Evolutionary conservation across 2,888 invertebrate genomes (phyloP).

Genomic region (Agapostemon virescens): DNA sequence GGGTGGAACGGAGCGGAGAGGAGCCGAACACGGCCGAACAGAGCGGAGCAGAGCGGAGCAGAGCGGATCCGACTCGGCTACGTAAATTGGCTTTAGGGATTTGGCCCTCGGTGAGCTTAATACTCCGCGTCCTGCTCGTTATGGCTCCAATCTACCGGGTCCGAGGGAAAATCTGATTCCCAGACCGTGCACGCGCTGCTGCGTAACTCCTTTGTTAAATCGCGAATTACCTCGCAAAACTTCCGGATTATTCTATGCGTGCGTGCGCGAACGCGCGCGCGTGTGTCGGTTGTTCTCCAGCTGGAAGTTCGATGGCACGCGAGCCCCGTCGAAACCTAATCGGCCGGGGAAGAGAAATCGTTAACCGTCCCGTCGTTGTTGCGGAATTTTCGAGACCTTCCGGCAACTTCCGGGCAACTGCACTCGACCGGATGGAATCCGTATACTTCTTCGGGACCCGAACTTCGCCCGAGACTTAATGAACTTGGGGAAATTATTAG

Average conservation of each 20-base stretch:
- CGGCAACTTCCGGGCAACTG: neutral
- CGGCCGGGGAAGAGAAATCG: neutral
- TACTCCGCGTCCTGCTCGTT: slow-evolving; percentile 67
- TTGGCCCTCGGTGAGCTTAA: slow-evolving; percentile 71
- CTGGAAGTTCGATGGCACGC: neutral
- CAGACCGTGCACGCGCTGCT: neutral
- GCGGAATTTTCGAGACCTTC: neutral
- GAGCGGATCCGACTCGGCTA: slow-evolving; percentile 68
- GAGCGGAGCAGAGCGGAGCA: neutral
- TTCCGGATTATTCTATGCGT: slow-evolving; percentile 24
- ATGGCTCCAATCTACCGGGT: slow-evolving; percentile 50
- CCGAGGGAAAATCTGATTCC: slow-evolving; percentile 41
- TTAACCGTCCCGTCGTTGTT: neutral
- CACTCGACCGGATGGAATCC: neutral
- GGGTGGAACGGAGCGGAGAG: neutral
- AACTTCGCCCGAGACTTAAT: neutral
- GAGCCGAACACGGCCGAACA: neutral
- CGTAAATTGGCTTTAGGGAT: slow-evolving; percentile 80
- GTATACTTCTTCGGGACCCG: neutral
- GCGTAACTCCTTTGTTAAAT: slow-evolving; percentile 45
- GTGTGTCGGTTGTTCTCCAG: neutral
- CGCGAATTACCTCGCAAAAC: slow-evolving; percentile 29
- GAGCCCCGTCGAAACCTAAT: neutral
- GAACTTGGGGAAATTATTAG: slow-evolving; percentile 2
- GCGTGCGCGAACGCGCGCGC: neutral